Evolutionary conservation across 2,888 invertebrate genomes (phyloP), one percentile per base, ranked within the genome.

Genomic region (Clanis bilineata): DNA sequence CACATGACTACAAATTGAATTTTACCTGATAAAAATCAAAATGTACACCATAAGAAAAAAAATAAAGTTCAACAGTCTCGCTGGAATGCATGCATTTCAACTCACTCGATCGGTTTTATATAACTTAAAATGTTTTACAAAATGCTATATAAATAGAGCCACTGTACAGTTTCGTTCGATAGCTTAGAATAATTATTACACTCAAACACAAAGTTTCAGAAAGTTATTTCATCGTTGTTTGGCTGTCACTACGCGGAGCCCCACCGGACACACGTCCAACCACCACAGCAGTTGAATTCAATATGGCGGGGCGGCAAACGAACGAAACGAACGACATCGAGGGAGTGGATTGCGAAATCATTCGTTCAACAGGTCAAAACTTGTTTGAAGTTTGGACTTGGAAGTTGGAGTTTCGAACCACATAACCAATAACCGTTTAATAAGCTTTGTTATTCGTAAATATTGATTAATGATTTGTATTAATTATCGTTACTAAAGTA

Each of bases 31-130:
- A 86, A 83, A 74, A 83, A 86, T 86, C 80, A 82, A 88, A 88
- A 87, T 77, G 83, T 79, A 82, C 83, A 84, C 80, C 74, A 76
- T 78, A 80, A 70, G 72, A 83, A 87, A 87, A 88, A 86, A 84
- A 80, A 77, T 73, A 72, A 88, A 87, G 91, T 92, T 92, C 91
- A 92, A 90, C 82, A 92, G 85, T 85, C 91, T 87, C 81, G 65
- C 63, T 80, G 91, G 91, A 90, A 92, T 92, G 91, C 87, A 81
- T 87, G 86, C 88, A 88, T 90, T 90, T 89, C 83, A 83, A 87
- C 79, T 79, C 74, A 78, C 73, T 77, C 73, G 76, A 76, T 76
- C 72, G 71, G 70, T 76, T 70, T 67, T 66, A 60, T 71, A 69
- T 71, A 57, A 74, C 69, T 67, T 66, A 61, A 73, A n/a, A 70